Evolutionary conservation across 2,888 invertebrate species (phyloP).

Genomic region (Drosophila melanosoma): DNA sequence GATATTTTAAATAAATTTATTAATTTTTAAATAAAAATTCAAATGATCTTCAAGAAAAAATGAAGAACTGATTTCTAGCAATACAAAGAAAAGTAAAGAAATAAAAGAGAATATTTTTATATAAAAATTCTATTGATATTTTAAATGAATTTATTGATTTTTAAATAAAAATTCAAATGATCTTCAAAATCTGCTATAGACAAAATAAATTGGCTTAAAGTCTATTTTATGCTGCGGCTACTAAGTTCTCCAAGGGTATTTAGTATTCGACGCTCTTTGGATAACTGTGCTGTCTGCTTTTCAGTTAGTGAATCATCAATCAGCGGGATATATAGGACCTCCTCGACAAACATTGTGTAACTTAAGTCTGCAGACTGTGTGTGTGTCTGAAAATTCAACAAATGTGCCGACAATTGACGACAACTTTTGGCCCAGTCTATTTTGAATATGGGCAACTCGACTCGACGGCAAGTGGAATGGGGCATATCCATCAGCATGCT

Average conservation of each 20-base stretch:
- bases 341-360: slow-evolving; percentile 35
- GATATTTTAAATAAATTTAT: too few species aligned
- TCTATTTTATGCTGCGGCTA: neutral
- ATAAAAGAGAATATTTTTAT: too few species aligned
- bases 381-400: slow-evolving; percentile 51
- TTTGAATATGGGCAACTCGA: slow-evolving; percentile 45
- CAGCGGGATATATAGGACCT: slow-evolving; percentile 21
- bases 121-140: too few species aligned
- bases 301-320: slow-evolving; percentile 46
- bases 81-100: too few species aligned
- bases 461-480: slow-evolving; percentile 15
- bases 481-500: slow-evolving; percentile 71
- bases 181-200: neutral
- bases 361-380: slow-evolving; percentile 21
- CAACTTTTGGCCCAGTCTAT: slow-evolving; percentile 70
- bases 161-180: too few species aligned
- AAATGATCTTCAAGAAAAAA: too few species aligned
- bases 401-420: slow-evolving; percentile 67
- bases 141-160: too few species aligned
- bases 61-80: too few species aligned
- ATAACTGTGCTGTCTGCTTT: neutral
- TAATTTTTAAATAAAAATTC: too few species aligned
- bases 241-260: neutral
- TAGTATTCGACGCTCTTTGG: too few species aligned
- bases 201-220: too few species aligned